Evolutionary conservation across 1,140 invertebrate species (phyloP).

Genomic region (Leptinotarsa texana): DNA sequence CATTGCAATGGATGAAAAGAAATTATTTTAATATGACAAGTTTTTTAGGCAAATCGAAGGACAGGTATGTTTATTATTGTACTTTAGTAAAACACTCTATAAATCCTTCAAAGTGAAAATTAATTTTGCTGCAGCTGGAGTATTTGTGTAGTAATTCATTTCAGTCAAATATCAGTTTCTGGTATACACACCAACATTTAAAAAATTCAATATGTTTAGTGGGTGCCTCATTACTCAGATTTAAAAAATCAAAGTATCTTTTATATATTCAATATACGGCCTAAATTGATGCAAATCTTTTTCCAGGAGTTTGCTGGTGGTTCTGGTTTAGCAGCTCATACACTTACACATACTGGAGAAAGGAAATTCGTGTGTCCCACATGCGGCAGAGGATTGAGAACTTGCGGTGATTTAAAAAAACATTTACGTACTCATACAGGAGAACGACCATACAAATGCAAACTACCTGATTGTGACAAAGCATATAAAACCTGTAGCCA

Average conservation of each 20-base stretch:
- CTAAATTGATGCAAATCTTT: background rate
- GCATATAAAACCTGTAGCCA: conserved; percentile 21
- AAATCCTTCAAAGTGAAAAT: no score
- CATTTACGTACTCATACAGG: conserved; percentile 18
- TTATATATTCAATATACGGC: no score
- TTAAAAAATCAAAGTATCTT: background rate
- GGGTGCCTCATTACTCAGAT: background rate
- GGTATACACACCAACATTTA: no score
- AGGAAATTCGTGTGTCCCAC: conserved; percentile 13
- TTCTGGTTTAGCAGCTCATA: conserved; percentile 7
- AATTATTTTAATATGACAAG: no score
- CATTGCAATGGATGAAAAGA: no score
- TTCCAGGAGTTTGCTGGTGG: conserved; percentile 13
- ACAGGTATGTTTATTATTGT: no score
- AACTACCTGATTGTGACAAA: conserved; percentile 17
- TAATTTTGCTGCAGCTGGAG: no score
- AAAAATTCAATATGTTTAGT: no score
- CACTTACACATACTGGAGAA: conserved; percentile 13
- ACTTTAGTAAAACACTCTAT: no score
- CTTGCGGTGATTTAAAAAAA: background rate
- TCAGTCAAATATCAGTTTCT: background rate
- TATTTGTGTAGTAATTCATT: no score
- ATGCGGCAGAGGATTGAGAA: conserved; percentile 16
- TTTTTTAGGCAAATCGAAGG: no score
- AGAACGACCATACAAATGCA: conserved; percentile 18